Percentiles rank a stretch among this genome's conserved stretches.
phyloP scores from a whole-genome alignment of 2,888 invertebrate species.

The Cordilura impudica region DNA sequence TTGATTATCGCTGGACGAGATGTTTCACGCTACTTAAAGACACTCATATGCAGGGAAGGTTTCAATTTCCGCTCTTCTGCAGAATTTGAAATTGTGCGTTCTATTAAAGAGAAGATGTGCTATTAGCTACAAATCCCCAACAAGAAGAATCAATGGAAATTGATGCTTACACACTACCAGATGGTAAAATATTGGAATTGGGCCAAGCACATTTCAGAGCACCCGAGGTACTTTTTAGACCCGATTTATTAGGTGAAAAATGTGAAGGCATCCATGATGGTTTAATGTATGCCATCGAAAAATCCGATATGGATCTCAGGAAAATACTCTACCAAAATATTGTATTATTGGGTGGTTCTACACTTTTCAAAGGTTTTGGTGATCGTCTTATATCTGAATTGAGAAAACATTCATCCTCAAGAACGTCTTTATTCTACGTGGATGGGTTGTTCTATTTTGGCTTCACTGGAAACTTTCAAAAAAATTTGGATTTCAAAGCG shows the following conservation, averaged over 20 bases:
- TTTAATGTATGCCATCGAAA: slow-evolving; percentile 96
- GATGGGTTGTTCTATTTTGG: slow-evolving; percentile 99
- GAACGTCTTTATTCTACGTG: slow-evolving; percentile 99
- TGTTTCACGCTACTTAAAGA: slow-evolving; percentile 91
- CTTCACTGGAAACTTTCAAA: slow-evolving; percentile 99
- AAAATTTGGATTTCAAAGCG: slow-evolving; percentile 99
- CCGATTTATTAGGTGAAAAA: slow-evolving; percentile 98
- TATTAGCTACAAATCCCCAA: slow-evolving; percentile 96
- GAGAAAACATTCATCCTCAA: slow-evolving; percentile 93
- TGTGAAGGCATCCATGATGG: slow-evolving; percentile 99
- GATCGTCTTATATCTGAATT: slow-evolving; percentile 96
- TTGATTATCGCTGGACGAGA: slow-evolving; percentile 98
- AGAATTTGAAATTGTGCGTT: slow-evolving; percentile 97
- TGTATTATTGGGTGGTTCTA: slow-evolving; percentile 98
- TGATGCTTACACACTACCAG: slow-evolving; percentile 95
- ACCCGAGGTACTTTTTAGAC: slow-evolving; percentile 97
- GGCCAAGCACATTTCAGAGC: slow-evolving; percentile 97
- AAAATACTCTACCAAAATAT: slow-evolving; percentile 98
- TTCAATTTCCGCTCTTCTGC: slow-evolving; percentile 97
- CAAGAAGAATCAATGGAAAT: slow-evolving; percentile 95
- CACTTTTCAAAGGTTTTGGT: slow-evolving; percentile 98
- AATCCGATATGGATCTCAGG: slow-evolving; percentile 98
- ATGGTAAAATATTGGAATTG: slow-evolving; percentile 96
- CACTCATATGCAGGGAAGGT: slow-evolving; percentile 97
- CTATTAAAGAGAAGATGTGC: slow-evolving; percentile 96